Conservation (phyloP, 2,888 invertebrate species). For the Julus scandinavius region DNA sequence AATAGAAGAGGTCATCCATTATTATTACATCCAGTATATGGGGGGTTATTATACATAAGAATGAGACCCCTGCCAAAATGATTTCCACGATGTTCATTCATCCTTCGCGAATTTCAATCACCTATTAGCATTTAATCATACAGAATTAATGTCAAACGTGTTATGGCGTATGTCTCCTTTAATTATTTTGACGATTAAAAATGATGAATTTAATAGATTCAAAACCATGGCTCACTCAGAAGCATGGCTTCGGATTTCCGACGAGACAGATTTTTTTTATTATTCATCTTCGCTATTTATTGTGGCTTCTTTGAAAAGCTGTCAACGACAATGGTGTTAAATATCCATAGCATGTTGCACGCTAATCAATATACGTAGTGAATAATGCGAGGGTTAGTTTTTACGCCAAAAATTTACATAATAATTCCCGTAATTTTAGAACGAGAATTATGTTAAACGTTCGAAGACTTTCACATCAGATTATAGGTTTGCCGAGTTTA, state of each 20-base stretch:
- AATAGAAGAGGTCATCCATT: conserved; percentile 13
- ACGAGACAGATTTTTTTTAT: background rate
- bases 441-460: too few relatives aligned
- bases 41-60: background rate
- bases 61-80: conserved; percentile 5
- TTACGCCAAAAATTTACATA: background rate
- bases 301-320: background rate
- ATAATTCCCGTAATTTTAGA: background rate
- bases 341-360: too few relatives aligned
- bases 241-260: background rate
- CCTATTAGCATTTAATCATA: conserved; percentile 30
- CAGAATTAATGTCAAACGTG: conserved; percentile 32
- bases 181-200: conserved; percentile 31
- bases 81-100: conserved; percentile 5
- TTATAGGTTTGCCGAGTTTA: too few relatives aligned
- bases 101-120: conserved; percentile 22
- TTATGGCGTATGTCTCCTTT: conserved; percentile 24
- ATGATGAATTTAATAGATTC: conserved; percentile 38
- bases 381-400: background rate
- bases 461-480: too few relatives aligned
- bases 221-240: background rate
- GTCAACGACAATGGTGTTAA: background rate
- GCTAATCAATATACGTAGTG: background rate
- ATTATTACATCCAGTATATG: background rate
- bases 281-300: background rate